Conservation (phyloP, 2,113 vertebrate genomes). For the Corythoichthys haematopterus region DNA sequence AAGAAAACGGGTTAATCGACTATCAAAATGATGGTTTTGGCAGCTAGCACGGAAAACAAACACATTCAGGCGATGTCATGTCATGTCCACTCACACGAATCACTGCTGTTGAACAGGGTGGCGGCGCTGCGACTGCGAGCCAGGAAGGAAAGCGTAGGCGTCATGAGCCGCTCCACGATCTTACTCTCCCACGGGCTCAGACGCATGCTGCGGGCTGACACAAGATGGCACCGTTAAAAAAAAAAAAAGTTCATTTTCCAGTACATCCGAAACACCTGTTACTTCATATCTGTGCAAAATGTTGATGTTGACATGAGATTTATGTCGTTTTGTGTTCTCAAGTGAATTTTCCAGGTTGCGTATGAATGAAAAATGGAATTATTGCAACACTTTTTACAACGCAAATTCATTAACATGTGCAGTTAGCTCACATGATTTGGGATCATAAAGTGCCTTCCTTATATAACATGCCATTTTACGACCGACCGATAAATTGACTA, state of each 20-base stretch:
- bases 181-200: constrained; percentile 96
- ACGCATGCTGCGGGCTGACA: constrained; percentile 87
- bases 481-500: constrained; percentile 38
- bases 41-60: background rate
- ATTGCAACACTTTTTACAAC: background rate
- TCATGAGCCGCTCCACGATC: constrained; percentile 97
- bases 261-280: background rate
- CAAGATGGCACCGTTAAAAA: constrained; percentile 49
- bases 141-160: constrained; percentile 91
- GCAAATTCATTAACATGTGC: background rate
- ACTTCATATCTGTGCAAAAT: background rate
- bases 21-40: no score
- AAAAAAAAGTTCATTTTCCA: background rate
- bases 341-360: background rate
- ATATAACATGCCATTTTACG: constrained; percentile 39
- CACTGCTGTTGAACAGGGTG: constrained; percentile 82
- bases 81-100: constrained; percentile 78
- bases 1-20: no score
- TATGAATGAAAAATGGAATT: background rate
- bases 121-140: constrained; percentile 90
- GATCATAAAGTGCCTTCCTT: background rate
- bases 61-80: background rate
- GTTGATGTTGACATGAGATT: background rate
- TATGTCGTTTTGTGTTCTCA: background rate
- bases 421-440: background rate